Base-by-base conservation (phyloP, 2,113 vertebrate species). In the Protobothrops mucrosquamatus region DNA sequence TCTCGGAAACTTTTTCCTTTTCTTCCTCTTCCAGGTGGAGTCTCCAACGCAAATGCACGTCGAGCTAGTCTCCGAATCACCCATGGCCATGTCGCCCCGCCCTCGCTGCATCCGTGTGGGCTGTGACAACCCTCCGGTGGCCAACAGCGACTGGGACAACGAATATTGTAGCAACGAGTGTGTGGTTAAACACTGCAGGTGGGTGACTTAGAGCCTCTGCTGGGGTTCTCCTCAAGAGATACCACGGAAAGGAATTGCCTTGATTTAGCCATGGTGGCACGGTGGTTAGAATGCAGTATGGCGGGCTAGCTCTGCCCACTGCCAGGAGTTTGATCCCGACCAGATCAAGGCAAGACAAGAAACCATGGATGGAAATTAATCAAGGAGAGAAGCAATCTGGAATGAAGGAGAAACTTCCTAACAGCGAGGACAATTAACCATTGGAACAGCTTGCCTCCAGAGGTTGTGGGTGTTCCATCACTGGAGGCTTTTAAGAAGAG, bases 131-230 rank as follows among this genome's bases (percentile, higher is more conserved):
- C 97, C 98, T 0, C 98, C 99, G 0, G 97, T 99, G 91, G 97
- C 98, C 94, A 98, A 98, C 96, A 98, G 98, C 89, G 99, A 99
- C 97, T 99, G 98, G 98, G 98, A 99, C 97, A 97, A 97, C 57
- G 98, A 99, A 59, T 99, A 99, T 95, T 99, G 98, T 95, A 99
- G 98, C 97, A 99, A 98, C 39, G 98, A 99, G 96, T 99, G 98
- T 94, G 98, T 99, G 48, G 98, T 98, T 85, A 98, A 98, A 12
- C 98, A 99, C 94, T 99, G 98, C 98, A 98, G 98, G 98, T 99
- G 90, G 94, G 97, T 22, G 43, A 14, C 34, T 1, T 2, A 1
- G 0, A 14, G 39, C 23, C 7, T 61, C n/a, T 12, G 14, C 2
- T 7, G 26, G 23, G n/a, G 26, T 12, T 88, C 26, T 7, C 18